These are phyloP conservation scores for Hedychridium roseum DNA, from an alignment of 2,888 invertebrate species.

Conservation along the genomic window DNA sequence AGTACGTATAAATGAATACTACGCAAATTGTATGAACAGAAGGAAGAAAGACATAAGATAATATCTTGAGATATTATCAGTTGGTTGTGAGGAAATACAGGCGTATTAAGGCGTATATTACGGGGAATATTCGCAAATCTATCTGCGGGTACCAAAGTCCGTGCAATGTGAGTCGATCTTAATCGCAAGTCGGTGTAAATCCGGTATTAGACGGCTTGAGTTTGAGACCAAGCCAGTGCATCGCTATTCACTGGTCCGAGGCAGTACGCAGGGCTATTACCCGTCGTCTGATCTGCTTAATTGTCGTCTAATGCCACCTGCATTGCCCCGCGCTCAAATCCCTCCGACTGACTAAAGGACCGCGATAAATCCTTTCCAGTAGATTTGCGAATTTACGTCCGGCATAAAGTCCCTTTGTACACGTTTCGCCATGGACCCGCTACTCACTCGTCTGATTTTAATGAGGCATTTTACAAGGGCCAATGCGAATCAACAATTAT, in stretches of 20 bases:
- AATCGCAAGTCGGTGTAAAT: constrained; percentile 24
- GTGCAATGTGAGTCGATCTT: constrained; percentile 27
- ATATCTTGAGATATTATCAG: too few relatives aligned
- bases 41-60: too few relatives aligned
- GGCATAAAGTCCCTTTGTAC: neutral
- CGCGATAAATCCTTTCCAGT: constrained; percentile 2
- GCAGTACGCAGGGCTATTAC: constrained; percentile 25
- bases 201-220: constrained; percentile 15
- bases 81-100: too few relatives aligned
- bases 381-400: too few relatives aligned
- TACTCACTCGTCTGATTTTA: too few relatives aligned
- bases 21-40: too few relatives aligned
- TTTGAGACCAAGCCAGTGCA: constrained; percentile 11
- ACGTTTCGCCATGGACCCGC: neutral
- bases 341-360: constrained; percentile 12
- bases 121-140: too few relatives aligned
- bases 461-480: too few relatives aligned
- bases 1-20: too few relatives aligned
- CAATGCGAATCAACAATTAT: too few relatives aligned
- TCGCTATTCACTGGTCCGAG: constrained; percentile 20
- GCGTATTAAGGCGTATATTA: too few relatives aligned
- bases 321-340: constrained; percentile 29
- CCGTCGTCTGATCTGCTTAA: constrained; percentile 39
- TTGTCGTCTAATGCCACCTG: constrained; percentile 33
- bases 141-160: too few relatives aligned